phyloP scores from a whole-genome alignment of 1,140 invertebrate species.

The Drosophila repleta region DNA sequence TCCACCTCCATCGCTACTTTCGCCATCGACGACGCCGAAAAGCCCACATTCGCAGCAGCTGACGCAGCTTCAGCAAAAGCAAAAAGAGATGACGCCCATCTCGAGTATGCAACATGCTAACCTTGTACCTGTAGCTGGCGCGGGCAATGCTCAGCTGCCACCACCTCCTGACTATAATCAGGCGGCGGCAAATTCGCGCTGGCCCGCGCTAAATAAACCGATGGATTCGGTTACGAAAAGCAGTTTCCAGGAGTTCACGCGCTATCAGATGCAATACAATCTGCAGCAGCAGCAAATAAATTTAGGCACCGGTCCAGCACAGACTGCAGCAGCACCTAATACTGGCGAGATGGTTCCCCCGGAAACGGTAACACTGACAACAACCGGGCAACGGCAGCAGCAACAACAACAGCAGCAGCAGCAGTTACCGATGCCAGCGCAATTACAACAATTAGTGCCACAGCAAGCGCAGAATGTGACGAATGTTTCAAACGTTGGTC shows the following conservation, averaged over 20 bases:
- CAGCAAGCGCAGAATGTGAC: conserved; percentile 34
- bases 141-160: conserved; percentile 63
- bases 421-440: conserved; percentile 24
- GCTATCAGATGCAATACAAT: conserved; percentile 87
- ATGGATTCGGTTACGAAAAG: conserved; percentile 87
- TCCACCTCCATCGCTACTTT: conserved; percentile 70
- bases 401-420: not conserved
- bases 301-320: conserved; percentile 69
- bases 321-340: conserved; percentile 26
- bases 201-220: conserved; percentile 84
- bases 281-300: conserved; percentile 84
- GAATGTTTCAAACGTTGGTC: conserved; percentile 30
- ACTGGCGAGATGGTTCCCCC: conserved; percentile 20
- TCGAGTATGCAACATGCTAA: conserved; percentile 53
- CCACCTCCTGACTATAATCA: conserved; percentile 84
- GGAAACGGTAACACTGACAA: conserved; percentile 2
- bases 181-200: conserved; percentile 82
- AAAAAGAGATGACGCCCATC: conserved; percentile 55
- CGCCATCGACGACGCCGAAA: conserved; percentile 50
- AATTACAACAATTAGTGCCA: conserved; percentile 16
- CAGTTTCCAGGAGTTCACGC: conserved; percentile 86
- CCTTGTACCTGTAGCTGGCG: conserved; percentile 69
- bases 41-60: conserved; percentile 51
- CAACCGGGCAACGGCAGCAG: conserved; percentile 21
- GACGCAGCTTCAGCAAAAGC: conserved; percentile 38